Evolutionary conservation across 2,797 vertebrate genomes (phyloP).

Genomic region (Corythornis leucogaster): DNA sequence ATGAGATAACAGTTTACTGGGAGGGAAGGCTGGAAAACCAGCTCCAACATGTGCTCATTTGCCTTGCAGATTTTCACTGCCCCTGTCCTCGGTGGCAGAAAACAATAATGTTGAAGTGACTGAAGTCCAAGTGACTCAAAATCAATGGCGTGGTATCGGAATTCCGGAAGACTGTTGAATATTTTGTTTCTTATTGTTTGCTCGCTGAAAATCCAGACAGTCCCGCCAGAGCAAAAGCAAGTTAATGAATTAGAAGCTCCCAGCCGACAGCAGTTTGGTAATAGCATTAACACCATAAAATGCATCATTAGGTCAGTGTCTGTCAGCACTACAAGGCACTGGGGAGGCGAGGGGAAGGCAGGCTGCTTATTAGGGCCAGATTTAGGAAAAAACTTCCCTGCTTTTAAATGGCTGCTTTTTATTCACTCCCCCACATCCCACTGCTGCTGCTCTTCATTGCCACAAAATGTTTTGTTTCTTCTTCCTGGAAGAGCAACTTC

Average conservation of each 20-base stretch:
- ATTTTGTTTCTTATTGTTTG: slow-evolving; percentile 78
- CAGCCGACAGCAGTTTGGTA: slow-evolving; percentile 7
- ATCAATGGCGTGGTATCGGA: slow-evolving; percentile 73
- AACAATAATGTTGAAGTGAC: slow-evolving; percentile 63
- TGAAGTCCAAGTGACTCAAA: slow-evolving; percentile 70
- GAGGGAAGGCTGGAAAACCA: neutral
- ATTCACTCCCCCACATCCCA: fast-evolving
- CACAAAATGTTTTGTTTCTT: neutral
- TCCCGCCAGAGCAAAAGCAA: slow-evolving; percentile 37
- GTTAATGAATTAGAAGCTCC: slow-evolving; percentile 58
- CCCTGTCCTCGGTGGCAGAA: slow-evolving; percentile 72
- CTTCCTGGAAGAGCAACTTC: neutral
- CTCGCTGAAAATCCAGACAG: slow-evolving; percentile 53
- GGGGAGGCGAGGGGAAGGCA: neutral
- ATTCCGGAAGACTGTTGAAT: slow-evolving; percentile 67
- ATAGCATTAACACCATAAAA: slow-evolving; percentile 17
- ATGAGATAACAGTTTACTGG: neutral
- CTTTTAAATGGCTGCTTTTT: neutral
- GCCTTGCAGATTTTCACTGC: neutral
- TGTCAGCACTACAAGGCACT: neutral
- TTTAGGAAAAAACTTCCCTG: neutral
- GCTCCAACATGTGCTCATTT: slow-evolving; percentile 1
- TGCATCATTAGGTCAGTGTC: neutral
- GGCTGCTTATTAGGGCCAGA: neutral
- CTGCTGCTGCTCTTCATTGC: neutral